Evolutionary conservation across 2,888 invertebrate species (phyloP).

Genomic region (Archaeoteleia sp.): DNA sequence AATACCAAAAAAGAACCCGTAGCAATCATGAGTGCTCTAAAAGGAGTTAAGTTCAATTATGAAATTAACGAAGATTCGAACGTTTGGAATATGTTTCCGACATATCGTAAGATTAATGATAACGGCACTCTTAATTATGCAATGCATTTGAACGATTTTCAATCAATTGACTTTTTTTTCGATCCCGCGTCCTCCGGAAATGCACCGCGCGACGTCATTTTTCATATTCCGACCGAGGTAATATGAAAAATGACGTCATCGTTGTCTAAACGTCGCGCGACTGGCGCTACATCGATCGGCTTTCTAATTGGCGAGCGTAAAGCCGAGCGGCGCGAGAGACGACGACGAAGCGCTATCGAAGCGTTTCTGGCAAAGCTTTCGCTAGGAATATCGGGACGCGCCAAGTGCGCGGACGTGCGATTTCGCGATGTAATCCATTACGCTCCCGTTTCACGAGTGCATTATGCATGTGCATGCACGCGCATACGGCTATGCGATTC

Average conservation of each 20-base stretch:
- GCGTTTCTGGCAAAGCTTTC: conserved; percentile 33
- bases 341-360: conserved; percentile 26
- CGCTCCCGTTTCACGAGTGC: conserved; percentile 15
- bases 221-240: conserved; percentile 21
- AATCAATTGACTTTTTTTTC: conserved; percentile 19
- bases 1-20: too few species aligned
- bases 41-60: too few species aligned
- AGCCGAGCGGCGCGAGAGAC: conserved; percentile 28
- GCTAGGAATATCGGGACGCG: conserved; percentile 33
- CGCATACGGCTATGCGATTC: conserved; percentile 9
- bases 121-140: too few species aligned
- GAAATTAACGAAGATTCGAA: too few species aligned
- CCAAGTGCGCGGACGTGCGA: conserved; percentile 40
- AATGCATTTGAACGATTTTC: too few species aligned
- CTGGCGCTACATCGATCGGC: conserved; percentile 34
- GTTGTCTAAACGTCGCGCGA: conserved; percentile 31
- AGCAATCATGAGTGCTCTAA: too few species aligned
- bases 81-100: too few species aligned
- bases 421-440: conserved; percentile 38
- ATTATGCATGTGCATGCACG: conserved; percentile 35
- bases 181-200: conserved; percentile 10
- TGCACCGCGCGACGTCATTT: conserved; percentile 23
- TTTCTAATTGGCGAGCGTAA: conserved; percentile 46
- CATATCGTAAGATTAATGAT: too few species aligned
- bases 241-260: too few species aligned